Conservation (phyloP, 1,140 invertebrate species). For the Panulirus ornatus region DNA sequence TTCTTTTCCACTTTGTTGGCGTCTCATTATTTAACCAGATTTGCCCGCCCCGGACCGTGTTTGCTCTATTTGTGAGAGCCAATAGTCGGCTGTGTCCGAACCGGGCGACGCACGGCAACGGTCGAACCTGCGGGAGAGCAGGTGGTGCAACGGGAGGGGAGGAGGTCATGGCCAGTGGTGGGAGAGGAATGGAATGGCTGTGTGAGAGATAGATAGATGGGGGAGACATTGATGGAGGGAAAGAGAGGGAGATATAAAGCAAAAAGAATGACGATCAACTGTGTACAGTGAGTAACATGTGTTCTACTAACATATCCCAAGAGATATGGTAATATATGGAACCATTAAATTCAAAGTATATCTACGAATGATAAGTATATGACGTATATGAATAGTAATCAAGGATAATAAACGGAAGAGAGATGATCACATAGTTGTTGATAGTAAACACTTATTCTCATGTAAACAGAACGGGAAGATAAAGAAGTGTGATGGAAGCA, state of each 20-base stretch:
- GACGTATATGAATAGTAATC: too few species aligned
- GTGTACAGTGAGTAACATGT: too few species aligned
- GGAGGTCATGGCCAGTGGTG: neutral
- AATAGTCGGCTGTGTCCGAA: slow-evolving; percentile 63
- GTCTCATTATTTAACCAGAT: slow-evolving; percentile 70
- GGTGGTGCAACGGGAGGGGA: neutral
- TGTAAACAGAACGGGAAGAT: too few species aligned
- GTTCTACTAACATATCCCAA: too few species aligned
- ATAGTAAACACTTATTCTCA: too few species aligned
- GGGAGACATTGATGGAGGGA: neutral
- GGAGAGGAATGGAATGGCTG: neutral
- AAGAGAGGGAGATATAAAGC: neutral
- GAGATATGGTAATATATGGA: too few species aligned
- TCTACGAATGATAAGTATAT: too few species aligned
- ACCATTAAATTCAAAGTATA: too few species aligned
- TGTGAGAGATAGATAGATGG: neutral
- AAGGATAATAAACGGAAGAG: too few species aligned
- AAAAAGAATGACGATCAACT: neutral
- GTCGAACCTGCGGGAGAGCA: neutral
- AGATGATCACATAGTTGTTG: too few species aligned
- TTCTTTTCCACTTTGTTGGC: slow-evolving; percentile 67
- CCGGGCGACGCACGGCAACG: neutral
- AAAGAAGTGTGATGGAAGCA: too few species aligned
- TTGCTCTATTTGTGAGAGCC: slow-evolving; percentile 70
- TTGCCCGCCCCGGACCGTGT: slow-evolving; percentile 59